These are phyloP conservation scores for Poecilia velifera DNA, from an alignment of 2,797 vertebrate genomes.

Conservation along the genomic window DNA sequence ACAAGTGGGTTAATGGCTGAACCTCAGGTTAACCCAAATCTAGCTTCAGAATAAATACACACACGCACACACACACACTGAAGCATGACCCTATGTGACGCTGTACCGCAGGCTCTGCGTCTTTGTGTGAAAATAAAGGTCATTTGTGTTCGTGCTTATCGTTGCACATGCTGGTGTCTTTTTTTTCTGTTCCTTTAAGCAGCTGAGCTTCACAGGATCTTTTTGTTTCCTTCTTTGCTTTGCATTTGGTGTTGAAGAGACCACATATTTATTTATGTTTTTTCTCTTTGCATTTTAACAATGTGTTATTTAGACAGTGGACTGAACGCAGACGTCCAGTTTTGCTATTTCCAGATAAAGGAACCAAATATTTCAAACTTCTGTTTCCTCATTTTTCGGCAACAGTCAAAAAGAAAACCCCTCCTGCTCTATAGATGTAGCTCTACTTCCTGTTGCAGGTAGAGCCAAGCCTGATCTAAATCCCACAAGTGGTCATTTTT, in stretches of 20 bases:
- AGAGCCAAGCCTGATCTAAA: neutral
- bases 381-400: slow-evolving; percentile 8
- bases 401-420: accelerated
- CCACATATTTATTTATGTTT: neutral
- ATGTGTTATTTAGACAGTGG: neutral
- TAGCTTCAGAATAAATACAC: slow-evolving; percentile 11
- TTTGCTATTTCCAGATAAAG: slow-evolving; percentile 3
- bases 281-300: neutral
- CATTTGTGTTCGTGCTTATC: neutral
- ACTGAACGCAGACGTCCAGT: neutral
- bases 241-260: neutral
- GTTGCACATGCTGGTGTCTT: neutral
- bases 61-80: neutral
- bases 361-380: neutral
- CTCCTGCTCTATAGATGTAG: slow-evolving; percentile 9
- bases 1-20: slow-evolving; percentile 31
- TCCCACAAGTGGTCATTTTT: slow-evolving; percentile 5
- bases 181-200: neutral
- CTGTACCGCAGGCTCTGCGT: slow-evolving; percentile 50
- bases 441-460: slow-evolving; percentile 19
- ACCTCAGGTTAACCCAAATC: slow-evolving; percentile 43
- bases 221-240: neutral
- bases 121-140: slow-evolving; percentile 17
- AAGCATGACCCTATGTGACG: neutral
- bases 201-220: neutral